These are phyloP conservation scores for Leptopilina myrica DNA, from an alignment of 2,888 invertebrate species.

Conservation along the genomic window DNA sequence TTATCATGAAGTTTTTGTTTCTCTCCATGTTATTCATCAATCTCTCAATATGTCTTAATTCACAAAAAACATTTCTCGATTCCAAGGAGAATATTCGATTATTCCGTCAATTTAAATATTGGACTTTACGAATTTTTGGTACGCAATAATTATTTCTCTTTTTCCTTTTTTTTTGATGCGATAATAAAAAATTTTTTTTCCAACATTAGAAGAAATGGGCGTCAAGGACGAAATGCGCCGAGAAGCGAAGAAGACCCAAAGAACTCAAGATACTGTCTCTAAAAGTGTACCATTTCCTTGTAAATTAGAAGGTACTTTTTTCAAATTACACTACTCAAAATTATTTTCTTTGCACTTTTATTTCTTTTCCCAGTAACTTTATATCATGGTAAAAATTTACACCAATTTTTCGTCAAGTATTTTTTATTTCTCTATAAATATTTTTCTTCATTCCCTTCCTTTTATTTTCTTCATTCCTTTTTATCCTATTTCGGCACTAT, in stretches of 20 bases:
- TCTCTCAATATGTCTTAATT: not conserved
- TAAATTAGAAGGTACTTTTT: constrained; percentile 62
- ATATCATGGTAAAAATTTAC: too few species aligned
- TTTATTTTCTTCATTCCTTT: not conserved
- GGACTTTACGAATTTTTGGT: constrained; percentile 57
- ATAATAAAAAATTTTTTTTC: not conserved
- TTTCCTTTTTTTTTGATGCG: not conserved
- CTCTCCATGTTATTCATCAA: not conserved
- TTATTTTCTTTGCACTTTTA: not conserved
- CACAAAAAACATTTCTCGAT: constrained; percentile 63
- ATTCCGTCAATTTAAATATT: constrained; percentile 54
- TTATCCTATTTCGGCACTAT: too few species aligned
- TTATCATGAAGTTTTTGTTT: constrained; percentile 2
- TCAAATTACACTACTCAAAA: not conserved
- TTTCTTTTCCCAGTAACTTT: too few species aligned
- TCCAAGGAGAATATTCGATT: constrained; percentile 54
- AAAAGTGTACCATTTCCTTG: constrained; percentile 65
- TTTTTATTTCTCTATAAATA: not conserved
- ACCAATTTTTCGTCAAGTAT: too few species aligned
- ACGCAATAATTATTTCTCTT: constrained; percentile 31
- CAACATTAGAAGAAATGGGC: constrained; percentile 53
- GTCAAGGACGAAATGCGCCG: constrained; percentile 50
- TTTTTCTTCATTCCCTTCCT: not conserved
- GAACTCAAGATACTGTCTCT: constrained; percentile 58
- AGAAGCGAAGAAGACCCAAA: constrained; percentile 46